phyloP scores from a whole-genome alignment of 1,140 invertebrate genomes.

The Ostrea denselamellosa region DNA sequence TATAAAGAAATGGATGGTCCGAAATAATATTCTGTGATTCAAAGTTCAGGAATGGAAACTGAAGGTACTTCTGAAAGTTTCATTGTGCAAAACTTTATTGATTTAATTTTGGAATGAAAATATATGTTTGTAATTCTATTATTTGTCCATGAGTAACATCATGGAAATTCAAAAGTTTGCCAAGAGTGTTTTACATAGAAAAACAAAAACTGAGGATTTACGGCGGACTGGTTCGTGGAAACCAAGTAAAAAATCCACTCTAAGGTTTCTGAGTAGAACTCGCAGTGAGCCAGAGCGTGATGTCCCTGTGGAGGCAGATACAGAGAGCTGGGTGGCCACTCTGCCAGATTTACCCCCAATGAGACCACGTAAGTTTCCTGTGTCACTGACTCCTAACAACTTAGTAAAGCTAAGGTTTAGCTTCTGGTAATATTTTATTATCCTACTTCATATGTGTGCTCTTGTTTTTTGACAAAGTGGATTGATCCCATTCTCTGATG shows the following conservation, averaged over 20 bases:
- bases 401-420: not conserved
- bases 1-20: not conserved
- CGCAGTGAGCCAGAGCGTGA: slow-evolving; percentile 48
- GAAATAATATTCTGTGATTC: not conserved
- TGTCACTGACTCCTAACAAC: not conserved
- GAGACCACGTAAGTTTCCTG: slow-evolving; percentile 55
- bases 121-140: not conserved
- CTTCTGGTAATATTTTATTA: not conserved
- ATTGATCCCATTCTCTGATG: not conserved
- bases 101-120: not conserved
- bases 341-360: slow-evolving; percentile 55
- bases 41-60: not conserved
- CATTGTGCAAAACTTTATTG: not conserved
- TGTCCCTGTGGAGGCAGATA: slow-evolving; percentile 35
- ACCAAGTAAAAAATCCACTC: slow-evolving; percentile 51
- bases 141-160: not conserved
- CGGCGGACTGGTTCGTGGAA: slow-evolving; percentile 61
- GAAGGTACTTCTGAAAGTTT: not conserved
- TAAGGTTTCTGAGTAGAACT: slow-evolving; percentile 45
- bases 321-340: slow-evolving; percentile 39
- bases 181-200: slow-evolving; percentile 52
- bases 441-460: not conserved
- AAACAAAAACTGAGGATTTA: slow-evolving; percentile 66
- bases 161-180: slow-evolving; percentile 60
- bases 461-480: not conserved